Evolutionary conservation across 2,113 vertebrate genomes (phyloP), one percentile per base, ranked within the genome.

Genomic region (Lophotis ruficrista): DNA sequence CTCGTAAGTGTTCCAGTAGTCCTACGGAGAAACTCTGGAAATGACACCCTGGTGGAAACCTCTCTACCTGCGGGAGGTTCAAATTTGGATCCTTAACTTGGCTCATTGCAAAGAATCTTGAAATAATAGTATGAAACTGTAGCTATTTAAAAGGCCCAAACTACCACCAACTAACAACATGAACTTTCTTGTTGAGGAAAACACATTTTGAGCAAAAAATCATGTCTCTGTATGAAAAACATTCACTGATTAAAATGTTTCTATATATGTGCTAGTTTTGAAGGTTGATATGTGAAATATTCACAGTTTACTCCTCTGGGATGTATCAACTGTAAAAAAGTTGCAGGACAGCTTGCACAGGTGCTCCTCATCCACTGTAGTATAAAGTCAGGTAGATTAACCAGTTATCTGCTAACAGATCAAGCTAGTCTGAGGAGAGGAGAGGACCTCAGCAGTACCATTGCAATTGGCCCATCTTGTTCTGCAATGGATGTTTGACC

Each of bases 341-440:
- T 41, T 86, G 21, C 43, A 89, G 57, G 7, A 25, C 10, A 47
- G 16, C 35, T 85, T 0, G 0, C 33, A 43, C 2, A 20, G 6
- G n/a, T 61, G 50, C 23, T 93, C 30, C 43, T 80, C 60, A 23
- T 51, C 35, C 22, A 53, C 16, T 62, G 7, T 10, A 35, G 16
- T 51, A 38, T 25, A 62, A 35, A 84, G 24, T 31, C 37, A 31
- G 19, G 47, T 35, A n/a, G 30, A 57, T 84, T 51, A 83, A 77
- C 4, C 9, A 73, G 56, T 17, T 65, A 35, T 45, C 14, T 4
- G 2, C 37, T 57, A 41, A 60, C 60, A 87, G 23, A 66, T n/a
- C 8, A 73, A 57, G 10, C 9, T 87, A 68, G 35, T 77, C 31
- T 51, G 47, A 82, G 37, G 56, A 68, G 37, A 90, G 33, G 9